phyloP scores from a whole-genome alignment of 92 coral and sea anemone species.

The Pocillopora meandrina region DNA sequence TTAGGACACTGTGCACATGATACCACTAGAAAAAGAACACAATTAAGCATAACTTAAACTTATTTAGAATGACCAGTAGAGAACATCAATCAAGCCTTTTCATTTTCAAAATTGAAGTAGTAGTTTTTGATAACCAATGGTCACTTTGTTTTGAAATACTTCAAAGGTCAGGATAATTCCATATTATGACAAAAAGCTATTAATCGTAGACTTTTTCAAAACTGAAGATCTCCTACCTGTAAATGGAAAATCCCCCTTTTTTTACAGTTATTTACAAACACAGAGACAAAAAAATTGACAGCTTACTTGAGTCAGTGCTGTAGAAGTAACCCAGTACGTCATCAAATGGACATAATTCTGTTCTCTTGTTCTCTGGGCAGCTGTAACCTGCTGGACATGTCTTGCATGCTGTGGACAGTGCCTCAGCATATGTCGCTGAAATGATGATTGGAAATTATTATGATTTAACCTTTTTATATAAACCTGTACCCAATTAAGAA shows the following conservation, averaged over 20 bases:
- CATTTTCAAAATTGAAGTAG: no score
- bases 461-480: no score
- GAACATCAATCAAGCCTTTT: no score
- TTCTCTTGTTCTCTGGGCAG: slow-evolving; percentile 88
- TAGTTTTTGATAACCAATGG: no score
- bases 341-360: slow-evolving; percentile 83
- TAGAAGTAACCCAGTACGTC: slow-evolving; percentile 78
- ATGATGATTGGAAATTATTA: background rate
- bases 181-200: no score
- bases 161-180: no score
- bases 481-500: background rate
- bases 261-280: no score
- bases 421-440: slow-evolving; percentile 85
- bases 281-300: no score
- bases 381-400: slow-evolving; percentile 89
- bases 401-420: slow-evolving; percentile 78
- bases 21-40: slow-evolving; percentile 62
- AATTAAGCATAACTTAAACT: background rate
- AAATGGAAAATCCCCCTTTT: no score
- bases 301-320: slow-evolving; percentile 92
- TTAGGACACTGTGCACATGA: slow-evolving; percentile 94
- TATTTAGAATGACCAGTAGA: background rate
- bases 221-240: background rate
- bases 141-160: no score
- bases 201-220: background rate